Evolutionary conservation across 1,140 invertebrate genomes (phyloP).

Genomic region (Bursaphelenchus mucronatus): DNA sequence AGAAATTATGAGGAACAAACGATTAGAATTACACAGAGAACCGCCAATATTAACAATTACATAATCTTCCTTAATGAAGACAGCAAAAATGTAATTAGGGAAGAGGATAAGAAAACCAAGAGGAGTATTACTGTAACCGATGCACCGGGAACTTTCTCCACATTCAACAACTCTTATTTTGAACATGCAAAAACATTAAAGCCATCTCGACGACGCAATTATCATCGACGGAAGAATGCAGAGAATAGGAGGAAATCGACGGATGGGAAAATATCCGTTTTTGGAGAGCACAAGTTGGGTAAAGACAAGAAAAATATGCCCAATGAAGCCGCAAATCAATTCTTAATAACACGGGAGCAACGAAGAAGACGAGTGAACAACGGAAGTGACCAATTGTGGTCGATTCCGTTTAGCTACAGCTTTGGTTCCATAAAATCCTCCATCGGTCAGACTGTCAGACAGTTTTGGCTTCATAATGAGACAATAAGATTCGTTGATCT

Average conservation of each 20-base stretch:
- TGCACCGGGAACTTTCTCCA: no score
- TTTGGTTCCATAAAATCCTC: slow-evolving; percentile 45
- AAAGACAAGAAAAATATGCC: neutral
- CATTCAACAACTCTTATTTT: no score
- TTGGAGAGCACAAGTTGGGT: no score
- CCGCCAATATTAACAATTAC: slow-evolving; percentile 45
- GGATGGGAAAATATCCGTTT: no score
- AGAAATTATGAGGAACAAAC: slow-evolving; percentile 59
- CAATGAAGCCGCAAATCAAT: neutral
- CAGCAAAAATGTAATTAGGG: no score
- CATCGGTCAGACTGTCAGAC: slow-evolving; percentile 53
- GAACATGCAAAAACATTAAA: no score
- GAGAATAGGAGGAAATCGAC: no score
- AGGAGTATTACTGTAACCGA: no score
- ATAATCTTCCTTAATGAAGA: slow-evolving; percentile 35
- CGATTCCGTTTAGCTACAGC: slow-evolving; percentile 50
- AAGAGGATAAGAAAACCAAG: no score
- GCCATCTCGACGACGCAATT: no score
- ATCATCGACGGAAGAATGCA: no score
- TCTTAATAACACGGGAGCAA: neutral
- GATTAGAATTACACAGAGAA: slow-evolving; percentile 46
- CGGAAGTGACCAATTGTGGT: slow-evolving; percentile 31
- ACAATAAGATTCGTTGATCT: slow-evolving; percentile 56
- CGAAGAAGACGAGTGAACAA: neutral
- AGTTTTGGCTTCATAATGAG: slow-evolving; percentile 58